phyloP scores from a whole-genome alignment of 2,888 invertebrate genomes.

The Drosophila emarginata region DNA sequence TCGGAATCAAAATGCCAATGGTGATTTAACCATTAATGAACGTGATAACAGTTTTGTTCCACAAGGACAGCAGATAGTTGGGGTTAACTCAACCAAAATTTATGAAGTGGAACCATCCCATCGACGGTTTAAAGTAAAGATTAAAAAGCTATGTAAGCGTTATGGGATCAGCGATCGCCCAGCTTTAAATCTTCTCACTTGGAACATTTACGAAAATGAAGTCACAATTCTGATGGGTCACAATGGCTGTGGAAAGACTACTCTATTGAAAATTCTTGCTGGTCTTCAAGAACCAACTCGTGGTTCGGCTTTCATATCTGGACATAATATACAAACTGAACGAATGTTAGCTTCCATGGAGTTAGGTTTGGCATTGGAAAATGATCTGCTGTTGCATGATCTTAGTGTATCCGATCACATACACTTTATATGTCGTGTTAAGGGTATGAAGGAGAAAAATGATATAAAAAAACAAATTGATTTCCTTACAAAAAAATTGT shows the following conservation, averaged over 20 bases:
- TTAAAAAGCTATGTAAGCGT: slow-evolving; percentile 85
- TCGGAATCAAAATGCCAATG: background rate
- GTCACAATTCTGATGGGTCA: slow-evolving; percentile 88
- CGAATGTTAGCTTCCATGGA: slow-evolving; percentile 85
- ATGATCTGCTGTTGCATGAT: slow-evolving; percentile 85
- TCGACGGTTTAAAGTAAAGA: slow-evolving; percentile 80
- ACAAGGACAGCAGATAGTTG: slow-evolving; percentile 27
- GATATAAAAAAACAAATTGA: slow-evolving; percentile 84
- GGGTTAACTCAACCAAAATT: slow-evolving; percentile 63
- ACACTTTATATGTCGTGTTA: slow-evolving; percentile 89
- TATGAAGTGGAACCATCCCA: slow-evolving; percentile 83
- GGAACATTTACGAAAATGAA: slow-evolving; percentile 89
- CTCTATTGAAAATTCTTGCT: slow-evolving; percentile 94
- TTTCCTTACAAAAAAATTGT: slow-evolving; percentile 85
- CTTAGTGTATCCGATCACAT: slow-evolving; percentile 91
- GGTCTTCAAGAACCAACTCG: slow-evolving; percentile 87
- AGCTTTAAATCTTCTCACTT: slow-evolving; percentile 87
- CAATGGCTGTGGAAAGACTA: slow-evolving; percentile 91
- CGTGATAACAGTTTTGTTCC: slow-evolving; percentile 27
- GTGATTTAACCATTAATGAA: slow-evolving; percentile 37
- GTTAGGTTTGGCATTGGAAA: slow-evolving; percentile 90
- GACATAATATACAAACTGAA: slow-evolving; percentile 86
- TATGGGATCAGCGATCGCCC: slow-evolving; percentile 84
- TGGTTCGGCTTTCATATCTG: slow-evolving; percentile 88
- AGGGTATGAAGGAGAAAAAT: slow-evolving; percentile 84